Evolutionary conservation across 2,797 vertebrate genomes (phyloP), one percentile per base, ranked within the genome.

Genomic region (Peromyscus attwateri): DNA sequence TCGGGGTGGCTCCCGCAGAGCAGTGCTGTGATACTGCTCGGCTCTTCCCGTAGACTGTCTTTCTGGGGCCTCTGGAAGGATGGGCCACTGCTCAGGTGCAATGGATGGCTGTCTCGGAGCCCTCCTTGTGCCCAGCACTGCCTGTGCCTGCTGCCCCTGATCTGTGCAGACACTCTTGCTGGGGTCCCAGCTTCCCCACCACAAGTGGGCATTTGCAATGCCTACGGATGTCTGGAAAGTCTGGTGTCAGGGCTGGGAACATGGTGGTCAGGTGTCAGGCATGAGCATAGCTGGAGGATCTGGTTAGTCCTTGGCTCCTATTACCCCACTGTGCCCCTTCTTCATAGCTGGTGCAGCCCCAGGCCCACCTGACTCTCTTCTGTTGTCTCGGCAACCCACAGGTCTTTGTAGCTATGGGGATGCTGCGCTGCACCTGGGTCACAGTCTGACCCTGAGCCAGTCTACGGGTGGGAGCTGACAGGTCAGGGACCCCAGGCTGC

Each of bases 351-450:
- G 37, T 52, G 23, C 77, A 25, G 75, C 23, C 46, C 80, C 21
- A 37, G 64, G 60, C 57, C 92, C 73, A 60, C 93, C 70, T 57
- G 17, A 71, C 66, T 84, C 84, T 87, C 88, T 95, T 75, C 34
- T 89, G 2, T 37, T 96, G 92, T 87, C 71, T 64, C 71, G 3
- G 17, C 11, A 85, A 4, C 64, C 14, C 3, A 76, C 83, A 73
- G 9, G 0, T 2, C 0, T 83, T 89, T 87, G n/a, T 90, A 87
- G 21, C 3, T 57, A 1, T 49, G 29, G 64, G 92, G 93, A 55
- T 89, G 29, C 34, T 70, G 29, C 85, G 34, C 66, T 40, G 1
- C 23, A 52, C 0, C 6, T 27, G 25, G 46, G 34, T 34, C 29
- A 73, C 68, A 21, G 23, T 16, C 43, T 27, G 13, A 14, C 52